These are phyloP conservation scores for Euleptes europaea DNA, from an alignment of 2,113 vertebrate species.

Conservation along the genomic window DNA sequence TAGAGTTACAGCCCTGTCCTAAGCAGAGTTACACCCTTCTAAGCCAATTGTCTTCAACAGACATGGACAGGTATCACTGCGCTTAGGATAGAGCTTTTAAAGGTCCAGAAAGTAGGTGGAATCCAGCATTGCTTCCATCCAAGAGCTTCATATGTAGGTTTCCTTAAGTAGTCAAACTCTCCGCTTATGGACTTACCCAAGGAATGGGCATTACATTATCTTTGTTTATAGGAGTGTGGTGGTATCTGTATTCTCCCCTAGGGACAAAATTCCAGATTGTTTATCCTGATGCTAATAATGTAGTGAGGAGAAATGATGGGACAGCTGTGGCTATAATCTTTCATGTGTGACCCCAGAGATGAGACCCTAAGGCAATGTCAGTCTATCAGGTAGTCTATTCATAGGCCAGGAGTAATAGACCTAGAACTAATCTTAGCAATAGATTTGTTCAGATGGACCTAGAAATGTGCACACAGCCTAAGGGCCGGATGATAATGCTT, in stretches of 20 bases:
- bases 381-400: constrained; percentile 11
- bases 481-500: accelerated
- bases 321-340: background rate
- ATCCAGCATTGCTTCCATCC: background rate
- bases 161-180: background rate
- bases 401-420: background rate
- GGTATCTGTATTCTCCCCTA: background rate
- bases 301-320: background rate
- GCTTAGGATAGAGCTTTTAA: too few relatives aligned
- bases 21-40: too few relatives aligned
- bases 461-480: background rate
- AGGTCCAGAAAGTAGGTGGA: background rate
- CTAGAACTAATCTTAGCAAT: background rate
- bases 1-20: background rate
- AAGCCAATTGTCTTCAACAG: too few relatives aligned
- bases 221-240: background rate
- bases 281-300: background rate
- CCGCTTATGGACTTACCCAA: background rate
- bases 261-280: background rate
- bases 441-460: background rate
- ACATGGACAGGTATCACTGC: too few relatives aligned
- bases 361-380: background rate
- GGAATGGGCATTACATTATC: too few relatives aligned
- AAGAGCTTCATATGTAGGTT: background rate
- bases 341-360: background rate